Percentiles rank a stretch among this genome's conserved stretches.
Conservation (phyloP, 2,888 invertebrate genomes). For the Drosophila ochracea region DNA sequence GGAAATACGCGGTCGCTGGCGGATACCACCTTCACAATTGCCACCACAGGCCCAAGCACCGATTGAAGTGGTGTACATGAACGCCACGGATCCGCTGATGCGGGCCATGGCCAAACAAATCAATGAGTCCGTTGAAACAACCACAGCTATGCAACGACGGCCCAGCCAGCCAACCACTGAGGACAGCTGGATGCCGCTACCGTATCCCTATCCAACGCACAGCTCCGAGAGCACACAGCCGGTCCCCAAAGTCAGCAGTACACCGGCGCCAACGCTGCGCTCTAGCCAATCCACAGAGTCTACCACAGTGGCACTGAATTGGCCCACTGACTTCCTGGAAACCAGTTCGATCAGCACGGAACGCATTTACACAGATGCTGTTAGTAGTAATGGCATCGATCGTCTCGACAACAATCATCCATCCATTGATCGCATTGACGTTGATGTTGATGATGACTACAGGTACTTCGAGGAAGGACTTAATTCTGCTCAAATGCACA, state of each 20-base stretch:
- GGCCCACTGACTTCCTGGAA: constrained; percentile 79
- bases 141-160: constrained; percentile 22
- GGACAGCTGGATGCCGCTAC: constrained; percentile 71
- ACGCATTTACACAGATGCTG: constrained; percentile 26
- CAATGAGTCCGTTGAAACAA: constrained; percentile 72
- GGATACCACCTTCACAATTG: constrained; percentile 24
- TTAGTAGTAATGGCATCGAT: constrained; percentile 38
- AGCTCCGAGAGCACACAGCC: constrained; percentile 60
- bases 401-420: constrained; percentile 35
- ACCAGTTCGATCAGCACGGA: constrained; percentile 48
- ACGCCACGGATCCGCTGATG: constrained; percentile 59
- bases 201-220: constrained; percentile 62
- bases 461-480: constrained; percentile 60
- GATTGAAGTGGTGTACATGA: constrained; percentile 52
- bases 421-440: constrained; percentile 57
- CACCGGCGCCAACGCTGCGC: constrained; percentile 29
- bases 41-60: constrained; percentile 12
- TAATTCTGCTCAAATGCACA: constrained; percentile 71
- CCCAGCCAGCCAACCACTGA: constrained; percentile 42
- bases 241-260: constrained; percentile 8
- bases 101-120: constrained; percentile 67
- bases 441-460: constrained; percentile 64
- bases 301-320: constrained; percentile 58
- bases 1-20: constrained; percentile 56
- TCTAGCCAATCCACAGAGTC: constrained; percentile 45